Evolutionary conservation across 2,797 vertebrate genomes (phyloP).

Genomic region (Fratercula arctica): DNA sequence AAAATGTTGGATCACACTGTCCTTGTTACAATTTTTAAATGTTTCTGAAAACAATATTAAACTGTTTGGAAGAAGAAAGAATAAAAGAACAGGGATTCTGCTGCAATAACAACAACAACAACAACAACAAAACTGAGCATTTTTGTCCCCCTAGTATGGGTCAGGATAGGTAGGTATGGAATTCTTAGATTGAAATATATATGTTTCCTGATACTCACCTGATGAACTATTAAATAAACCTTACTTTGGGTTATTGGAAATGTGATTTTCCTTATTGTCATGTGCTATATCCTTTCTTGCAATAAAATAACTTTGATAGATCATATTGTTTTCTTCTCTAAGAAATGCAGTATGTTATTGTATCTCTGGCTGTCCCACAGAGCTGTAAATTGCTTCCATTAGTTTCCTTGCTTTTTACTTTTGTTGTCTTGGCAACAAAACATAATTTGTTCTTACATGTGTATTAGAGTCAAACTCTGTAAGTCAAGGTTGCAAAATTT

Average conservation of each 20-base stretch:
- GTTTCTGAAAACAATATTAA: background rate
- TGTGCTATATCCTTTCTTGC: background rate
- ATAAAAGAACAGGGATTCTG: background rate
- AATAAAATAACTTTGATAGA: conserved; percentile 59
- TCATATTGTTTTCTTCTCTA: conserved; percentile 47
- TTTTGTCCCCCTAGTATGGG: background rate
- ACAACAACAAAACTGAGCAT: background rate
- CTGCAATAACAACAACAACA: background rate
- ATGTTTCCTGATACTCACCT: background rate
- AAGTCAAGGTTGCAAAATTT: conserved; percentile 24
- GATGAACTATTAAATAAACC: conserved; percentile 13
- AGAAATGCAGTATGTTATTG: conserved; percentile 51
- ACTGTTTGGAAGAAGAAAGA: background rate
- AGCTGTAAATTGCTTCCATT: conserved; percentile 71
- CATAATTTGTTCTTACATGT: conserved; percentile 59
- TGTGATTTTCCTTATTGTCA: conserved; percentile 13
- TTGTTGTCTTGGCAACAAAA: conserved; percentile 67
- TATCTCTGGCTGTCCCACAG: conserved; percentile 50
- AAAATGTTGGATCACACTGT: background rate
- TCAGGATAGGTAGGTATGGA: background rate
- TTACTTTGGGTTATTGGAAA: conserved; percentile 31
- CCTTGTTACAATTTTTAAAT: background rate
- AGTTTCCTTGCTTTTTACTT: conserved; percentile 67
- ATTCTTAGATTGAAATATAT: conserved; percentile 20
- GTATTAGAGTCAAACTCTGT: background rate